These are phyloP conservation scores for Alectoris magna DNA, from an alignment of 2,797 vertebrate genomes.

Conservation along the genomic window DNA sequence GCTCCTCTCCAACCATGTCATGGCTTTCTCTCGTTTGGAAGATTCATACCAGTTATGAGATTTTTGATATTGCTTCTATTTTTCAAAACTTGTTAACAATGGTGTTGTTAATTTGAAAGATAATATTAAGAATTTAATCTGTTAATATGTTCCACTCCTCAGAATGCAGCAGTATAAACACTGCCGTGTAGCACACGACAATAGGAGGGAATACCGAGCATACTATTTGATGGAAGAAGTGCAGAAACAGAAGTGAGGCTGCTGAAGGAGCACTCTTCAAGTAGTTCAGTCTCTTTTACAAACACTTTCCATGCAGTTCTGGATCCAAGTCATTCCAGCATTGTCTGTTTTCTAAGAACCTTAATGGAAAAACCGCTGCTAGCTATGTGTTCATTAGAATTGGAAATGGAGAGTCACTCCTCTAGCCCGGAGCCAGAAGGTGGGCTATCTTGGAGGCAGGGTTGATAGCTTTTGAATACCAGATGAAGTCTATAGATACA, in stretches of 20 bases:
- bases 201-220: accelerated
- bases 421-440: constrained; percentile 74
- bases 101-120: neutral
- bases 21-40: neutral
- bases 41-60: neutral
- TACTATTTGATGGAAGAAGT: neutral
- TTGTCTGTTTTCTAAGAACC: constrained; percentile 39
- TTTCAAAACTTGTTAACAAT: neutral
- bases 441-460: constrained; percentile 73
- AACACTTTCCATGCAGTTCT: constrained; percentile 33
- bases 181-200: neutral
- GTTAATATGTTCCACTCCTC: neutral
- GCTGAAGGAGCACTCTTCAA: constrained; percentile 1
- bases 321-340: constrained; percentile 42
- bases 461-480: constrained; percentile 74
- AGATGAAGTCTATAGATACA: constrained; percentile 77
- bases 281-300: constrained; percentile 25
- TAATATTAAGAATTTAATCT: neutral
- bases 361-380: constrained; percentile 56
- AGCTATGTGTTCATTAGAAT: constrained; percentile 68
- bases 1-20: neutral
- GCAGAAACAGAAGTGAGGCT: neutral
- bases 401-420: constrained; percentile 75
- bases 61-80: neutral
- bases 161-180: neutral